phyloP scores from a whole-genome alignment of 2,797 vertebrate species.

The Eidolon dupreanum region DNA sequence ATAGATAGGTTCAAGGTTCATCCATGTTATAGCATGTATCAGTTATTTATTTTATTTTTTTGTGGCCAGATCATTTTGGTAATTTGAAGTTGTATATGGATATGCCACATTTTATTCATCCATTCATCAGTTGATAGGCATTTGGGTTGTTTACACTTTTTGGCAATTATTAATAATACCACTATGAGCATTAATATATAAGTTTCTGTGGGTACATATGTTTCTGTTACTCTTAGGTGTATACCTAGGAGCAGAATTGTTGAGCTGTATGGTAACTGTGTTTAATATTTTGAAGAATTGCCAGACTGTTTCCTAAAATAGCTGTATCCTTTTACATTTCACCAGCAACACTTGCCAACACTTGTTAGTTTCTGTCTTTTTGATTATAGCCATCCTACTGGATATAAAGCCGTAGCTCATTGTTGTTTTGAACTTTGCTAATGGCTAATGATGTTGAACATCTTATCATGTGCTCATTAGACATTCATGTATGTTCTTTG shows the following conservation, averaged over 20 bases:
- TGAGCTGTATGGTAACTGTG: neutral
- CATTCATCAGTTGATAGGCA: neutral
- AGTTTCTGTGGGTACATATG: neutral
- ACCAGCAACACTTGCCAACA: neutral
- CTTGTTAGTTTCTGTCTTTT: neutral
- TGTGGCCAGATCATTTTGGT: neutral
- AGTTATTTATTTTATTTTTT: neutral
- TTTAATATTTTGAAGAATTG: conserved; percentile 25
- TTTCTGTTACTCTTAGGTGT: neutral
- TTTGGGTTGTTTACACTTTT: neutral
- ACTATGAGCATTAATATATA: neutral
- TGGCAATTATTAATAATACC: neutral
- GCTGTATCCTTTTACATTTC: neutral
- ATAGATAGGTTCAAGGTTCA: neutral
- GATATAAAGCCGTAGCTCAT: neutral
- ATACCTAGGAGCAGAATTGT: neutral
- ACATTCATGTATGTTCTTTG: neutral
- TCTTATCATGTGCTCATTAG: neutral
- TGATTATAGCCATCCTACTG: neutral
- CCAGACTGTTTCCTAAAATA: conserved; percentile 10
- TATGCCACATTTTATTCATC: neutral
- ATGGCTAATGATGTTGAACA: neutral
- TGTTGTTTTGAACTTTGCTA: conserved; percentile 10
- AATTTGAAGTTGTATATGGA: neutral
- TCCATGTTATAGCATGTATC: neutral